Percentiles rank a stretch among this genome's conserved stretches.
Evolutionary conservation across 2,797 vertebrate species (phyloP).

Genomic region (Tokudaia tokunoshimensis): DNA sequence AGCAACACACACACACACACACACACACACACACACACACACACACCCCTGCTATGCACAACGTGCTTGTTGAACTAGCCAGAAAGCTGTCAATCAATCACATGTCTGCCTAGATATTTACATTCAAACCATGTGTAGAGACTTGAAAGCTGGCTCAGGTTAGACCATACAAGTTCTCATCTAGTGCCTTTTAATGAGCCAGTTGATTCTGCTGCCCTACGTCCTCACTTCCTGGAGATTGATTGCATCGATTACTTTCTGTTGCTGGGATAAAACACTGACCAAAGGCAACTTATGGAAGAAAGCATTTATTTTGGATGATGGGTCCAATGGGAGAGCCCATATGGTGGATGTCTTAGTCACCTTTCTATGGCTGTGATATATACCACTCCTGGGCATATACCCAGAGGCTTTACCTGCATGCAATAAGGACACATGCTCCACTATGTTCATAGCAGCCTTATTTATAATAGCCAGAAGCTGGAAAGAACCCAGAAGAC

Average conservation of each 20-base stretch:
- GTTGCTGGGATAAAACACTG: not conserved
- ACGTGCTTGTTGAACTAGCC: not conserved
- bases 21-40: no score
- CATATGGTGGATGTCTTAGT: not conserved
- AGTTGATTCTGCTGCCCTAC: not conserved
- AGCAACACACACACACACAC: no score
- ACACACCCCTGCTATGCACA: not conserved
- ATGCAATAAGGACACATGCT: no score
- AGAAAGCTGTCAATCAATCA: conserved; percentile 7
- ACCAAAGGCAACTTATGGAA: not conserved
- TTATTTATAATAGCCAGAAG: no score
- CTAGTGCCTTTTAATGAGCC: not conserved
- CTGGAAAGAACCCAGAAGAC: no score
- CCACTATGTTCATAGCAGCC: no score
- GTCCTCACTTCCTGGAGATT: not conserved
- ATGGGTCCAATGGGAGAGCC: not conserved
- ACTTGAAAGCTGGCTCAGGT: not conserved
- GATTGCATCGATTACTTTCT: not conserved
- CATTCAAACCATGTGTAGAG: not conserved
- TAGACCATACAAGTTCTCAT: not conserved
- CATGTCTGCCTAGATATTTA: not conserved
- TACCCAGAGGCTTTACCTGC: no score
- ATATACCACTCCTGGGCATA: no score
- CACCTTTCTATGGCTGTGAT: not conserved
- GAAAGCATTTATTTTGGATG: not conserved